phyloP scores from a whole-genome alignment of 2,888 invertebrate genomes.

The Seira ritae region DNA sequence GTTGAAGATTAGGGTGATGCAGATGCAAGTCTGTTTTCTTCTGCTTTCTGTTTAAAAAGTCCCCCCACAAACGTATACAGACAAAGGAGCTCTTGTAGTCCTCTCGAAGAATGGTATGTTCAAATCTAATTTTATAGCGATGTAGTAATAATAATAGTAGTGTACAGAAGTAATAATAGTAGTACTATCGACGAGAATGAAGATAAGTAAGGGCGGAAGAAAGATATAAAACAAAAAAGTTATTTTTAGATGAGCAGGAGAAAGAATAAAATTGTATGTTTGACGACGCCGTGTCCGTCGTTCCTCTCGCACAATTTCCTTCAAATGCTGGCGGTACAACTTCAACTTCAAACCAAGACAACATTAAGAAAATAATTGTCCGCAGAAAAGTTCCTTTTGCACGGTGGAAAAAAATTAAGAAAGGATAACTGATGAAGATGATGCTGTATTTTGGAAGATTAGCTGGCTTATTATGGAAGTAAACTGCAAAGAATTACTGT shows the following conservation, averaged over 20 bases:
- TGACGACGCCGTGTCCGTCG: not conserved
- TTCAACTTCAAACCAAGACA: not conserved
- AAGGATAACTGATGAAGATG: too few species aligned
- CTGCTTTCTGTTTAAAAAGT: not conserved
- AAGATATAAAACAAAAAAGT: not conserved
- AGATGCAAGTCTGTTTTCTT: not conserved
- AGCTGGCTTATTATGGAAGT: too few species aligned
- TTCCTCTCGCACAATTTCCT: not conserved
- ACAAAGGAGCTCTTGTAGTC: too few species aligned
- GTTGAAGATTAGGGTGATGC: not conserved
- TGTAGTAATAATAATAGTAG: constrained; percentile 4
- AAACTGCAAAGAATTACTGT: too few species aligned
- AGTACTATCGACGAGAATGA: not conserved
- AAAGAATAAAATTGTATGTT: not conserved
- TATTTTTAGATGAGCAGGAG: not conserved
- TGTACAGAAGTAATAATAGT: not conserved
- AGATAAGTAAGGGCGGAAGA: not conserved
- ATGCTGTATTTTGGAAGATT: too few species aligned
- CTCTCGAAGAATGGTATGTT: not conserved
- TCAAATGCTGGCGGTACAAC: not conserved
- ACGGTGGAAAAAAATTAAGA: too few species aligned
- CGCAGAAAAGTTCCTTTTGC: too few species aligned
- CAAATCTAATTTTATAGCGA: constrained; percentile 1
- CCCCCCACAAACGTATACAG: not conserved
- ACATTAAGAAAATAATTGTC: too few species aligned